Evolutionary conservation across 2,888 invertebrate species (phyloP).

Genomic region (Drosophila borealis): DNA sequence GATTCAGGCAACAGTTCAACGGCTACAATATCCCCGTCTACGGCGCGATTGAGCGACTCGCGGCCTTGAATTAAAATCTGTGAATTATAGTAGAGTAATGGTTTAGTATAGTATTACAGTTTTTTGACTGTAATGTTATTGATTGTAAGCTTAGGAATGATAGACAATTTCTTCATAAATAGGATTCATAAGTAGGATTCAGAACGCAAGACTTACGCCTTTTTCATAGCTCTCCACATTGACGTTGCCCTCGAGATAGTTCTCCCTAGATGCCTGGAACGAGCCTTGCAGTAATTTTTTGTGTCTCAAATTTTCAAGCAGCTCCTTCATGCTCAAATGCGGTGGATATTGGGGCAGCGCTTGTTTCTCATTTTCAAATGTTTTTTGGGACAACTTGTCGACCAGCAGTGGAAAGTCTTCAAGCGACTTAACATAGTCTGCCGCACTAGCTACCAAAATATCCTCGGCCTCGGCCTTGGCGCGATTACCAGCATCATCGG

Average conservation of each 20-base stretch:
- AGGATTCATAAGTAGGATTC: no score
- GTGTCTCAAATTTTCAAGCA: slow-evolving; percentile 92
- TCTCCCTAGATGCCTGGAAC: slow-evolving; percentile 95
- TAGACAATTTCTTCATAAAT: no score
- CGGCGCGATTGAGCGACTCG: slow-evolving; percentile 94
- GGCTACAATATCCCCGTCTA: slow-evolving; percentile 97
- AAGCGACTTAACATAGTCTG: slow-evolving; percentile 91
- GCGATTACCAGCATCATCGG: slow-evolving; percentile 93
- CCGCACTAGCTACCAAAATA: slow-evolving; percentile 88
- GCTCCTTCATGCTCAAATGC: slow-evolving; percentile 91
- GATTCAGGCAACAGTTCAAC: slow-evolving; percentile 94
- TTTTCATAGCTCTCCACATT: slow-evolving; percentile 92
- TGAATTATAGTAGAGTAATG: slow-evolving; percentile 8
- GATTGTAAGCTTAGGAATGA: no score
- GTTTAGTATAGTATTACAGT: no score
- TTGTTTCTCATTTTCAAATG: slow-evolving; percentile 87
- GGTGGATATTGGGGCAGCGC: slow-evolving; percentile 92
- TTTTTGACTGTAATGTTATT: no score
- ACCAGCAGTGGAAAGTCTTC: slow-evolving; percentile 88
- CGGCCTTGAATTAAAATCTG: slow-evolving; percentile 94
- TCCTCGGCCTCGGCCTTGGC: slow-evolving; percentile 89
- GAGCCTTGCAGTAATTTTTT: slow-evolving; percentile 92
- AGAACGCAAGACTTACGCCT: slow-evolving; percentile 87
- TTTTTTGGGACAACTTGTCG: slow-evolving; percentile 92
- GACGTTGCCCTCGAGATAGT: slow-evolving; percentile 96